Percentiles rank a stretch among this genome's conserved stretches.
phyloP scores from a whole-genome alignment of 2,113 vertebrate species.

The Dipodomys merriami region DNA sequence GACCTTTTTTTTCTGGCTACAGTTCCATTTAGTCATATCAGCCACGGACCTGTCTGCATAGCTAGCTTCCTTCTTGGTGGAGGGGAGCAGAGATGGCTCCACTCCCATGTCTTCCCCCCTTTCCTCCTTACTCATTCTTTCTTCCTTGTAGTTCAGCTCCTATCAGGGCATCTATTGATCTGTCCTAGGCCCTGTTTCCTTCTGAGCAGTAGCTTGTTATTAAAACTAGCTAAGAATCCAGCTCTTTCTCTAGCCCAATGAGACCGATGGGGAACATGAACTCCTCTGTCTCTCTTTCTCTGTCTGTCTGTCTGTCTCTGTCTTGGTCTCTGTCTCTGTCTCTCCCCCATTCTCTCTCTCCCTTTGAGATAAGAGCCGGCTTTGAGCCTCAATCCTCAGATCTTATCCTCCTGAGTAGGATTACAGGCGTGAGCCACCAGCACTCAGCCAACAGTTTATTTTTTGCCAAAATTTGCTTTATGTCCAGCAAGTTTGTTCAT shows the following conservation, averaged over 20 bases:
- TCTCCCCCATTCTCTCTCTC: too few species aligned
- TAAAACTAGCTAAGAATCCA: not conserved
- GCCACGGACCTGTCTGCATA: fast-evolving
- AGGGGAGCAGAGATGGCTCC: too few species aligned
- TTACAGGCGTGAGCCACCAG: too few species aligned
- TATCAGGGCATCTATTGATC: not conserved
- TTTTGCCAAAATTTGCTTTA: too few species aligned
- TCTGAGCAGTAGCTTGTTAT: not conserved
- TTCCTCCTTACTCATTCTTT: fast-evolving
- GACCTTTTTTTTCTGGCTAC: not conserved
- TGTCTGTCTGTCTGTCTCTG: too few species aligned
- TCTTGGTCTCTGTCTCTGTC: too few species aligned
- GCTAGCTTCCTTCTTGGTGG: fast-evolving
- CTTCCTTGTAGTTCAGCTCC: not conserved
- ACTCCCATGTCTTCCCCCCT: fast-evolving
- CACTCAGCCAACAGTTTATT: too few species aligned
- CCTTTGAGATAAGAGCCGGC: too few species aligned
- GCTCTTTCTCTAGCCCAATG: not conserved
- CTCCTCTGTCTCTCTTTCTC: too few species aligned
- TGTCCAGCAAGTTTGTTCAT: too few species aligned
- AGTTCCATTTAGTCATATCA: not conserved
- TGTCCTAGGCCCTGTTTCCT: not conserved
- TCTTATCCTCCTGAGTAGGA: too few species aligned
- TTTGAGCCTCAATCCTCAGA: too few species aligned
- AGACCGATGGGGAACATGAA: not conserved